phyloP scores from a whole-genome alignment of 2,113 vertebrate genomes.

The Chaetops frenatus region DNA sequence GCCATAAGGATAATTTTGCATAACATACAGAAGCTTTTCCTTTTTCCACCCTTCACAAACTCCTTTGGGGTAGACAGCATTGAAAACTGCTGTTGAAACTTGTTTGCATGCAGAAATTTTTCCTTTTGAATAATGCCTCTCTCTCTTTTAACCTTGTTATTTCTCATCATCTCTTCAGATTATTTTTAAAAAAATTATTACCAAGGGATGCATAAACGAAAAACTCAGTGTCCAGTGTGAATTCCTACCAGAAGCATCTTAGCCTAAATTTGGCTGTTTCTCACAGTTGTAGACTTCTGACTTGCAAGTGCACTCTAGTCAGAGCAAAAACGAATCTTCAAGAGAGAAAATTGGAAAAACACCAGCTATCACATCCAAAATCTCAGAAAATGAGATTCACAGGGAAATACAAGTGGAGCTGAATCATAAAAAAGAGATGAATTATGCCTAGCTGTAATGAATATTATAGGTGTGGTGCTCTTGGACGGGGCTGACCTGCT shows the following conservation, averaged over 20 bases:
- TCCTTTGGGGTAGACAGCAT: not conserved
- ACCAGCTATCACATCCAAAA: not conserved
- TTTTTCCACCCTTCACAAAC: not conserved
- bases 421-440: not conserved
- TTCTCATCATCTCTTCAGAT: not conserved
- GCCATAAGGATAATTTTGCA: not conserved
- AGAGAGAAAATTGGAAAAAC: not conserved
- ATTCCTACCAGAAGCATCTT: not conserved
- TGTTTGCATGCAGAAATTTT: not conserved
- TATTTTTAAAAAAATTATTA: not conserved
- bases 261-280: not conserved
- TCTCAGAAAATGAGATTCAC: not conserved
- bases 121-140: not conserved
- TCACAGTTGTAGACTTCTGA: not conserved
- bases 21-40: not conserved
- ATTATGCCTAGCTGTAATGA: not conserved
- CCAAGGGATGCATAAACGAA: not conserved
- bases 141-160: not conserved
- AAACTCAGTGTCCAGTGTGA: not conserved
- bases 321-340: not conserved
- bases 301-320: not conserved
- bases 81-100: not conserved
- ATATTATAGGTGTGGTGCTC: not conserved
- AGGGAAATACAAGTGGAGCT: not conserved
- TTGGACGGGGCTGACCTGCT: constrained; percentile 14